These are phyloP conservation scores for Mallotus villosus DNA, from an alignment of 2,797 vertebrate genomes.

Conservation along the genomic window DNA sequence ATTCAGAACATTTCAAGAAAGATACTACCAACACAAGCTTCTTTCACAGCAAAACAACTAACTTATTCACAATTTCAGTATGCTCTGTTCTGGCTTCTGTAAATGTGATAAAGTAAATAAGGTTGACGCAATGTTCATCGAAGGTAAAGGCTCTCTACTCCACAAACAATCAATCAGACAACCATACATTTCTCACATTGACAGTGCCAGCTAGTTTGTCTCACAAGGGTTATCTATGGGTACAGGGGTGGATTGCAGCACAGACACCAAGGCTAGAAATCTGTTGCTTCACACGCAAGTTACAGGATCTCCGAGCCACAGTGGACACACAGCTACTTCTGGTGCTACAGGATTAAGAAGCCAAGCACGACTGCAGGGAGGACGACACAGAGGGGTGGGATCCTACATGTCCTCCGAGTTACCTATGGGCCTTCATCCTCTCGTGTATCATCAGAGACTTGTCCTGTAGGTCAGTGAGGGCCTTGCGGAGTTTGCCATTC, in stretches of 20 bases:
- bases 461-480: slow-evolving; percentile 65
- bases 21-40: not conserved
- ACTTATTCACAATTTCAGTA: not conserved
- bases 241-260: slow-evolving; percentile 15
- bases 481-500: slow-evolving; percentile 58
- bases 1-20: slow-evolving; percentile 24
- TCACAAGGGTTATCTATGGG: slow-evolving; percentile 21
- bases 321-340: slow-evolving; percentile 16
- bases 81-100: not conserved
- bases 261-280: slow-evolving; percentile 7
- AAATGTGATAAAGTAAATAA: not conserved
- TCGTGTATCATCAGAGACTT: slow-evolving; percentile 55
- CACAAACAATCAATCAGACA: not conserved
- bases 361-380: slow-evolving; percentile 29
- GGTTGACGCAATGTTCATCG: not conserved
- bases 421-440: slow-evolving; percentile 70
- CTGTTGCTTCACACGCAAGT: slow-evolving; percentile 4
- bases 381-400: slow-evolving; percentile 22
- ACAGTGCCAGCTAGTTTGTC: not conserved
- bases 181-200: slow-evolving; percentile 7
- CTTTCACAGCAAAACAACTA: not conserved
- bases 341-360: slow-evolving; percentile 5
- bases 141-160: not conserved
- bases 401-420: slow-evolving; percentile 53
- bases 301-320: slow-evolving; percentile 1